These are phyloP conservation scores for Drosophila orena DNA, from an alignment of 1,140 invertebrate genomes.

Conservation along the genomic window DNA sequence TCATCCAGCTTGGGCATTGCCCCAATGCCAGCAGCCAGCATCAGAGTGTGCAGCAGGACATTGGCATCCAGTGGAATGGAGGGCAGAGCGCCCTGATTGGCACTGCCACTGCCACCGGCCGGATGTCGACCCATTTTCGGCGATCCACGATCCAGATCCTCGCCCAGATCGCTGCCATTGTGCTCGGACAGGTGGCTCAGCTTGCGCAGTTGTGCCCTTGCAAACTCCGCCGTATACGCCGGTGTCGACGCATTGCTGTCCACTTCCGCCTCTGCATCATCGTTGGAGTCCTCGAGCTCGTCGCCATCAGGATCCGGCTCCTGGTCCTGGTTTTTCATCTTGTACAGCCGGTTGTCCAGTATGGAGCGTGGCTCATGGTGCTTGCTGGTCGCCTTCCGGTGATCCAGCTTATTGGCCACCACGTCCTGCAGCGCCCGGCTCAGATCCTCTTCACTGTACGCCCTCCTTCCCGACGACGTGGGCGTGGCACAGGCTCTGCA, in stretches of 20 bases:
- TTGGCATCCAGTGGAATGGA: conserved; percentile 81
- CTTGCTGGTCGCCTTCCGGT: conserved; percentile 95
- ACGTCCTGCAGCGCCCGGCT: conserved; percentile 96
- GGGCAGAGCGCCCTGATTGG: conserved; percentile 45
- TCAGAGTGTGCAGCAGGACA: conserved; percentile 70
- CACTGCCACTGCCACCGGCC: conserved; percentile 52
- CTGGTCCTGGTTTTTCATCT: conserved; percentile 86
- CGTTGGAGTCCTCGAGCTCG: conserved; percentile 54
- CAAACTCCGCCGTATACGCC: conserved; percentile 51
- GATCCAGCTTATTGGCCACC: conserved; percentile 95
- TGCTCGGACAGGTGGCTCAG: conserved; percentile 58
- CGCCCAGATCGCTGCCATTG: conserved; percentile 73
- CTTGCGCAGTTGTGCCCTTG: conserved; percentile 55
- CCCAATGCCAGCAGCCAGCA: conserved; percentile 64
- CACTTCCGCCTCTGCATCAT: conserved; percentile 35
- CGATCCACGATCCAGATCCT: conserved; percentile 55
- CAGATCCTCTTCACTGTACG: conserved; percentile 96
- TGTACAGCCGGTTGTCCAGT: conserved; percentile 97
- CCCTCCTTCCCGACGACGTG: conserved; percentile 76
- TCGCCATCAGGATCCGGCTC: conserved; percentile 85
- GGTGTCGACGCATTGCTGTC: conserved; percentile 75
- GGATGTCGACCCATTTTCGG: conserved; percentile 47
- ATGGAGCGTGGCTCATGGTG: conserved; percentile 98
- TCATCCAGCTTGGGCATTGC: conserved; percentile 74
- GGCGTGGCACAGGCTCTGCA: conserved; percentile 87